Evolutionary conservation across 2,113 vertebrate genomes (phyloP), one percentile per base, ranked within the genome.

Genomic region (Himantopus leucocephalus): DNA sequence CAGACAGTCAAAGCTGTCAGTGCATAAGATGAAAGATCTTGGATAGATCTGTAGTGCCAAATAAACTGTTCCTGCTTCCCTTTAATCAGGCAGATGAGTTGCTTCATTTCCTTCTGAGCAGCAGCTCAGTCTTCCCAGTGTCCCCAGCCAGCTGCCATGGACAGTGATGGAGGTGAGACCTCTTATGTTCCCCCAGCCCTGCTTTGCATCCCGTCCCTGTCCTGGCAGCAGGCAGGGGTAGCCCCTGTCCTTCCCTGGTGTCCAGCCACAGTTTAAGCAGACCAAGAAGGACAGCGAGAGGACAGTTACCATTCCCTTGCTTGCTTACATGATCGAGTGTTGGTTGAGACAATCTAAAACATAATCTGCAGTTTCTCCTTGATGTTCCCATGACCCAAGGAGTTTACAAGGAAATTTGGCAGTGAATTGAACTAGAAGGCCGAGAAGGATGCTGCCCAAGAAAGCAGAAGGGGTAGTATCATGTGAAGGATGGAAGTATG

Each of bases 1-100:
- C 81, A 90, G 87, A 9, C 70, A 84, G 64, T 85, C 35, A 66
- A 50, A 92, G 90, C 93, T 97, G 85, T 92, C 78, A 58, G n/a
- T 63, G 60, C 43, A 3, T 8, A 6, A 66, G 79, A 75, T 71
- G 80, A 56, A 91, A 74, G 56, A 74, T 59, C 37, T 8, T 59
- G 60, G 78, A 6, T 52, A 47, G 84, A 73, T 83, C 78, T 58
- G 29, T 27, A 55, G 53, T 76, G 85, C 74, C 73, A 90, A 21
- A 76, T 48, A n/a, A 92, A 85, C 53, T 23, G 10, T 63, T 95
- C 30, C 45, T 79, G 74, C 71, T 92, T 79, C 71, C 53, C 41
- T 85, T 50, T 45, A 48, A 68, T 37, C 45, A 53, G 35, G 41
- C 34, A 55, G 81, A 79, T 17, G 62, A 78, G 60, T 29, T 29